Percentiles rank a stretch among this genome's conserved stretches.
Conservation (phyloP, 2,113 vertebrate species). For the Strix aluco region DNA sequence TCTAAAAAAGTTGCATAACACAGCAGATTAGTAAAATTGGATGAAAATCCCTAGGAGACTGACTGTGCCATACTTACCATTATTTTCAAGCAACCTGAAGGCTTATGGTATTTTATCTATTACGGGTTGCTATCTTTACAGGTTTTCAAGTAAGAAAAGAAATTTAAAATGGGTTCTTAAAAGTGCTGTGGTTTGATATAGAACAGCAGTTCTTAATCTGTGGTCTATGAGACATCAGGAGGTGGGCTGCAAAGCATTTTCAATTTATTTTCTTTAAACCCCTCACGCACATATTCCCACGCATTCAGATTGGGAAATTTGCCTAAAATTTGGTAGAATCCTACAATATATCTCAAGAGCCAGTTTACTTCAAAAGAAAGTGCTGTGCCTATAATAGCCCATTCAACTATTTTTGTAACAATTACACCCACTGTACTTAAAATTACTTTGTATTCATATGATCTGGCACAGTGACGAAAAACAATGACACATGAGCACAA, state of each 20-base stretch:
- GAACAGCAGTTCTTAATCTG: not conserved
- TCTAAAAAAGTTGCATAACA: not conserved
- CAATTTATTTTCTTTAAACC: conserved; percentile 15
- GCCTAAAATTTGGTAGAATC: conserved; percentile 3
- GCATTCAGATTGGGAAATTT: not conserved
- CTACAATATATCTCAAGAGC: not conserved
- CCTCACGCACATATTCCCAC: not conserved
- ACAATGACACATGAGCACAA: not conserved
- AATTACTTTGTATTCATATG: conserved; percentile 18
- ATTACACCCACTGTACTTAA: not conserved
- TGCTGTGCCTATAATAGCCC: not conserved
- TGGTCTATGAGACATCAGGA: not conserved
- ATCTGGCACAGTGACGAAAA: not conserved
- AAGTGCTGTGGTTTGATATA: not conserved
- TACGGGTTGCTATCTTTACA: not conserved
- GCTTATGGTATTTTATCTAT: not conserved
- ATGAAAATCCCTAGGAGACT: not conserved
- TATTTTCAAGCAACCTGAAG: not conserved
- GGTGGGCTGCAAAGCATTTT: conserved; percentile 7
- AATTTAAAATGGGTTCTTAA: not conserved
- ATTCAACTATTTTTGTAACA: conserved; percentile 23
- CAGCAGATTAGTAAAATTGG: not conserved
- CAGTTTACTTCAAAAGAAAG: not conserved
- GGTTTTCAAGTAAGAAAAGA: not conserved
- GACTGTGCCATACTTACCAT: not conserved